Evolutionary conservation across 2,113 vertebrate genomes (phyloP), one percentile per base, ranked within the genome.

Genomic region (Leptosomus discolor): DNA sequence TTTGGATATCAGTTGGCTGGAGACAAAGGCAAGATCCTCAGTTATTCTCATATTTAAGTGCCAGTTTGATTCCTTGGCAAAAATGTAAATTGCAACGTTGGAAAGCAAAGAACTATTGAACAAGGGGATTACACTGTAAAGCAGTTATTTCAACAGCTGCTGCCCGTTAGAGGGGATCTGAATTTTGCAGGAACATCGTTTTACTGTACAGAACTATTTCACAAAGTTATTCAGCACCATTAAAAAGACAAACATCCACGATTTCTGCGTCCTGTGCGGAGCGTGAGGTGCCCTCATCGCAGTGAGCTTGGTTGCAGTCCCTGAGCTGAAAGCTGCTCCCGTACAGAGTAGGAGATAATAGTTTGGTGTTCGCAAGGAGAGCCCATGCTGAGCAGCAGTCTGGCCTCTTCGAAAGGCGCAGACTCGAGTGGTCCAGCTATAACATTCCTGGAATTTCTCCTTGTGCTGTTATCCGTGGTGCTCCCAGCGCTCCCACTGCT

Each of bases 91-190:
- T 93, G 37, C 70, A 71, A 7, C 1, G 1, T 90, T 96, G 92
- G 88, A 83, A 96, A 69, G 96, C 76, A 95, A 87, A 67, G 88
- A 90, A 89, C 95, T 79, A 84, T 32, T 85, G 95, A 97, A 95
- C 48, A 56, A 94, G 90, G 83, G 94, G 96, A 96, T 97, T 96
- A 93, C 43, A 68, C 54, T 77, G 81, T 94, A 92, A 92, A 96
- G 91, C 84, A 90, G 93, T 89, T 92, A 93, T 91, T 95, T 69
- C 95, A 86, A 93, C 96, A 97, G 88, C 94, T 97, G 97, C 81
- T 93, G 76, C 92, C 93, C 15, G 0, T 65, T 30, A 85, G 89
- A 86, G 83, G 69, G 87, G 74, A 83, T 83, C 34, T n/a, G 87
- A 54, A 64, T 92, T 91, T 84, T 89, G 30, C 73, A 74, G 95